Percentiles rank a stretch among this genome's conserved stretches.
Evolutionary conservation across 2,797 vertebrate species (phyloP).

Genomic region (Lepus oiostolus): DNA sequence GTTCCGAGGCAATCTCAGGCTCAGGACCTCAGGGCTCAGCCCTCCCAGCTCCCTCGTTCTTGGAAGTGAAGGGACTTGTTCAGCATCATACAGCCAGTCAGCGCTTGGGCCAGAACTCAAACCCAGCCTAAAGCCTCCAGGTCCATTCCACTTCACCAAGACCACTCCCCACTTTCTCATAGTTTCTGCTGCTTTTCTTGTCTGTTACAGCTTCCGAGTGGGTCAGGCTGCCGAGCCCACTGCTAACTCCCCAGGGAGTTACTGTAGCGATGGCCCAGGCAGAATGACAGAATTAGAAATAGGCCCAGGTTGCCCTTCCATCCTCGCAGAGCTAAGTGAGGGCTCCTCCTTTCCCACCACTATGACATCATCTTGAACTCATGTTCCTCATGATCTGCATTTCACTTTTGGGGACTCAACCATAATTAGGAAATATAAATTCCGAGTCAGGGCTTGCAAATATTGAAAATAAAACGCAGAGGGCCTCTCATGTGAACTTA

Average conservation of each 20-base stretch:
- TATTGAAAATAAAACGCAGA: conserved; percentile 32
- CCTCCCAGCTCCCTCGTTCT: neutral
- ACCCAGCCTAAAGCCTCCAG: neutral
- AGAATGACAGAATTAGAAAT: neutral
- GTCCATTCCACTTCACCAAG: neutral
- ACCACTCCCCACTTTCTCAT: neutral
- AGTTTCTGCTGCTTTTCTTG: neutral
- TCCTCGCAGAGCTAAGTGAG: neutral
- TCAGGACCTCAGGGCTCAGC: neutral
- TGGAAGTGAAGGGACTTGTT: neutral
- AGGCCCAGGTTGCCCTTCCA: neutral
- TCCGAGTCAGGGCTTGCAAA: neutral
- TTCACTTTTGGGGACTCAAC: neutral
- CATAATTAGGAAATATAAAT: conserved; percentile 1
- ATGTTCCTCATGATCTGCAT: neutral
- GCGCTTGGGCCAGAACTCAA: neutral
- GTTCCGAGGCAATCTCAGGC: neutral
- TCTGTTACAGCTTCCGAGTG: neutral
- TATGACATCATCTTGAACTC: neutral
- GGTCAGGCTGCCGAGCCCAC: neutral
- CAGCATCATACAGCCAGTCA: neutral
- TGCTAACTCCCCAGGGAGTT: neutral
- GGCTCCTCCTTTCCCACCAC: neutral
- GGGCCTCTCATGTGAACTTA: neutral
- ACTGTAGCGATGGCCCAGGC: neutral